Conservation (phyloP, 2,113 vertebrate species). For the Tupaia chinensis region DNA sequence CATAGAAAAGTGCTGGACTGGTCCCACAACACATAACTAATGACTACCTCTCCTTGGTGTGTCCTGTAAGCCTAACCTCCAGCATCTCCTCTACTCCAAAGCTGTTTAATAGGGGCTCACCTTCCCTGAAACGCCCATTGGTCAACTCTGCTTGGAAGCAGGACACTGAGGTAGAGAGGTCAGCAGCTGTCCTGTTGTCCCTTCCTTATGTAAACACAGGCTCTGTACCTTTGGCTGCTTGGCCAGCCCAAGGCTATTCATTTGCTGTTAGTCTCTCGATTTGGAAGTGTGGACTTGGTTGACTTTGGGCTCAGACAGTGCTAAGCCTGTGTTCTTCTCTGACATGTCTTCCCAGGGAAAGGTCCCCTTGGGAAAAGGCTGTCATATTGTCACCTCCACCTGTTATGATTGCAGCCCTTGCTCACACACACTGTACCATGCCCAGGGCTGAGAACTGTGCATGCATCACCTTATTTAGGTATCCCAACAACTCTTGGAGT, state of each 20-base stretch:
- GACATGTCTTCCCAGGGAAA: not conserved
- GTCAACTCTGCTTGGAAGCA: accelerated
- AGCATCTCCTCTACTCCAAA: not conserved
- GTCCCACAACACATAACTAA: not conserved
- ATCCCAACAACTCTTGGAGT: not conserved
- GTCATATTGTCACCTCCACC: not conserved
- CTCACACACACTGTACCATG: not conserved
- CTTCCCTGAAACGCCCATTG: not conserved
- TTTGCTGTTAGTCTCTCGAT: not conserved
- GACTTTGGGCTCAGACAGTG: not conserved
- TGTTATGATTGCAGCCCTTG: accelerated
- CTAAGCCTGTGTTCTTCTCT: not conserved
- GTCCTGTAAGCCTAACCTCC: no score
- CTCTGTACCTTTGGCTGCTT: not conserved
- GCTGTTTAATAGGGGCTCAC: not conserved
- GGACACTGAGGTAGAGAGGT: not conserved
- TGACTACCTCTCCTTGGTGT: not conserved
- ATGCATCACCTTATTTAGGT: not conserved
- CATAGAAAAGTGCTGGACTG: not conserved
- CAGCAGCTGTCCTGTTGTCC: not conserved
- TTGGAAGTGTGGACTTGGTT: not conserved
- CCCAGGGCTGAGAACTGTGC: not conserved
- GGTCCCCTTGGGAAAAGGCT: not conserved
- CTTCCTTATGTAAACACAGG: not conserved
- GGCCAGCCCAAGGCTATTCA: not conserved